Evolutionary conservation across 1,140 invertebrate species (phyloP), one percentile per base, ranked within the genome.

Genomic region (Eufriesea mexicana): DNA sequence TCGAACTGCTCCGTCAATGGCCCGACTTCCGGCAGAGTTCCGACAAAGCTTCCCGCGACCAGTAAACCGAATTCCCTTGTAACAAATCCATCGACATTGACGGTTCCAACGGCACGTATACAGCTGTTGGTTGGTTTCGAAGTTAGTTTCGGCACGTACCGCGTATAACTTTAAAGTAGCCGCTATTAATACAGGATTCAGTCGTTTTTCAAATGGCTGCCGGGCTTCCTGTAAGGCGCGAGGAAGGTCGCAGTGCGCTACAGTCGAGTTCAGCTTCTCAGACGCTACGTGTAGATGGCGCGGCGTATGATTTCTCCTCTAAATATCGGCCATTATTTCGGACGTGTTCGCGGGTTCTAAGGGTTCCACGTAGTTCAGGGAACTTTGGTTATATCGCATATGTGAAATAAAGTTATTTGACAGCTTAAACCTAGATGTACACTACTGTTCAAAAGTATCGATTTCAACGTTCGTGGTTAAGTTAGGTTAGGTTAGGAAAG

Each of bases 111-210:
- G 59, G 61, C 79, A 81, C 64, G 68, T 57, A 54, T 49, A 74
- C 74, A 57, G 73, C n/a, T 35, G 35, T 18, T 78, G 86, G 57
- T 45, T 42, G 25, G 61, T 61, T 74, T 57, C 72, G 64, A 88
- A 88, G 71, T 88, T 85, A 88, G 86, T 79, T 88, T 87, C 72
- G 76, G 74, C 89, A 89, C 88, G 86, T 91, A 84, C 71, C 89
- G 89, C 88, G 86, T 91, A 84, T 35, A 90, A 88, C 85, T 86
- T 86, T 83, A 86, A 90, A 90, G 86, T 90, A 84, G 89, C 83
- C 79, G 72, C 90, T 89, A 90, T 91, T 90, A 90, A 91, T 90
- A 86, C 62, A 57, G 47, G 84, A 76, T 78, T 59, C 71, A 79
- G 79, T 88, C 86, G 90, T 90, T 90, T 89, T 90, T 90, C 90